phyloP scores from a whole-genome alignment of 2,113 vertebrate genomes.

The Amblyornis subalaris region DNA sequence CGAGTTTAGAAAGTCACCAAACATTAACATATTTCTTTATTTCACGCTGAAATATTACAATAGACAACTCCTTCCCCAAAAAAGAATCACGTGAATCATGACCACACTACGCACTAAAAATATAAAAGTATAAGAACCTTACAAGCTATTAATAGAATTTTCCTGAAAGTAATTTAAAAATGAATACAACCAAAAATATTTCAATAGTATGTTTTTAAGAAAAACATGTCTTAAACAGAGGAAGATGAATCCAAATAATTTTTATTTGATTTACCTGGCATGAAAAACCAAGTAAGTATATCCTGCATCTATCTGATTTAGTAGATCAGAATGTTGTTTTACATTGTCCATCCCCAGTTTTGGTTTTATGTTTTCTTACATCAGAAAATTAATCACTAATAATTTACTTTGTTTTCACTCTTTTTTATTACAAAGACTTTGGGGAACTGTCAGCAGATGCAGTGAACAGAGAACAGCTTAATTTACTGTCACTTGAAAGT shows the following conservation, averaged over 20 bases:
- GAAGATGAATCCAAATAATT: background rate
- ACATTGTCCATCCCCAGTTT: background rate
- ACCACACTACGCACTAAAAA: background rate
- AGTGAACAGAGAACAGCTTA: background rate
- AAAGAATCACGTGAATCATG: background rate
- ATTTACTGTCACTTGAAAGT: constrained; percentile 31
- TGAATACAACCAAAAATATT: background rate
- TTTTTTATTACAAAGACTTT: background rate
- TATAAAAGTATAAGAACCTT: background rate
- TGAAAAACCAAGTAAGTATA: background rate
- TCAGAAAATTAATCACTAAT: background rate
- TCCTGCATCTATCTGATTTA: background rate
- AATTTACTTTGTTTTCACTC: background rate
- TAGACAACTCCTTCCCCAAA: background rate
- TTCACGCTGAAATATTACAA: background rate
- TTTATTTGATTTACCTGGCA: background rate
- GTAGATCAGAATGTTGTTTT: background rate
- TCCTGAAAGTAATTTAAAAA: background rate
- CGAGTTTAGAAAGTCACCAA: background rate
- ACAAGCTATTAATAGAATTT: background rate
- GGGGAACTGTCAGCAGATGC: background rate
- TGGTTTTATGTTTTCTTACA: background rate
- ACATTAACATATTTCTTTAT: background rate
- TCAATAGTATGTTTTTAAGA: background rate
- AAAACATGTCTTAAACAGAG: background rate